Evolutionary conservation across 2,113 vertebrate genomes (phyloP).

Genomic region (Thymallus thymallus): DNA sequence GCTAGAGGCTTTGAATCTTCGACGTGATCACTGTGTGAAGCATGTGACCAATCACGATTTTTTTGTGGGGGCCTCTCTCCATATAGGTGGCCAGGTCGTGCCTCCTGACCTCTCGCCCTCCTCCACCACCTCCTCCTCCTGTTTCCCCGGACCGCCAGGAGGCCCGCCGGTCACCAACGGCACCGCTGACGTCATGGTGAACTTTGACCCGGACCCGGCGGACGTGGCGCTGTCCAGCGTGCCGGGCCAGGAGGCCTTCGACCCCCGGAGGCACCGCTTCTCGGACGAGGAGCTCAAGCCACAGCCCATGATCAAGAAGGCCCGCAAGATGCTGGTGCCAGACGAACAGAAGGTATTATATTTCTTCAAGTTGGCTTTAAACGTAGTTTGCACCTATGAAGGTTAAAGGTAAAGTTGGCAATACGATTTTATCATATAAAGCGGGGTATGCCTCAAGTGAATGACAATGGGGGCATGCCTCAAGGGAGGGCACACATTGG

Average conservation of each 20-base stretch:
- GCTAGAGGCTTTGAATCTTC: background rate
- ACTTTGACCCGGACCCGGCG: slow-evolving; percentile 88
- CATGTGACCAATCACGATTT: background rate
- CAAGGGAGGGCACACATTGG: too few species aligned
- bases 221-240: slow-evolving; percentile 89
- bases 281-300: slow-evolving; percentile 85
- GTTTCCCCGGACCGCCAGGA: slow-evolving; percentile 54
- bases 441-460: too few species aligned
- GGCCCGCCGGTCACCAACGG: slow-evolving; percentile 55
- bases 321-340: slow-evolving; percentile 87
- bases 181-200: slow-evolving; percentile 81
- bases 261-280: slow-evolving; percentile 86
- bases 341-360: slow-evolving; percentile 85
- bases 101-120: slow-evolving; percentile 68
- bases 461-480: too few species aligned
- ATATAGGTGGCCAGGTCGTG: slow-evolving; percentile 65
- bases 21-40: background rate
- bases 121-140: slow-evolving; percentile 58
- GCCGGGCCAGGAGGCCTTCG: slow-evolving; percentile 88
- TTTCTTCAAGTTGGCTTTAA: slow-evolving; percentile 39
- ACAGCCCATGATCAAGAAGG: slow-evolving; percentile 87
- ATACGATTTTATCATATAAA: too few species aligned
- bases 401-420: background rate
- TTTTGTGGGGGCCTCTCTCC: background rate
- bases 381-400: too few species aligned